Evolutionary conservation across 2,797 vertebrate genomes (phyloP).

Genomic region (Pseudomugil gertrudae): DNA sequence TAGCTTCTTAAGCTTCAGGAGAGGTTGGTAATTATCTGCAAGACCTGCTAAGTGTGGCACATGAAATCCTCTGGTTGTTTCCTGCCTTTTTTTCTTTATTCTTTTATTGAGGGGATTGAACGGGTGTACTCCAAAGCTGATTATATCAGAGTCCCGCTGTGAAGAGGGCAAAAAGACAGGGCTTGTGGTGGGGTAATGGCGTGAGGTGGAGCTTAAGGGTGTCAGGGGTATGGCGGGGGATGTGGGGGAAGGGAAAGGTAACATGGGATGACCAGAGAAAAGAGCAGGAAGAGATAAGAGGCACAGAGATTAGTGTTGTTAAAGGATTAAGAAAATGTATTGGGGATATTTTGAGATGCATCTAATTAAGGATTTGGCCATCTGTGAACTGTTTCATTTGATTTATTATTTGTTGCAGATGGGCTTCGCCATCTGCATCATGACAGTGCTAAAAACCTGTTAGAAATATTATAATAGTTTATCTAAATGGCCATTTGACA

Average conservation of each 20-base stretch:
- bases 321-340: constrained; percentile 78
- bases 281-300: constrained; percentile 35
- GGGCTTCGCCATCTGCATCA: not conserved
- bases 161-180: constrained; percentile 57
- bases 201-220: constrained; percentile 53
- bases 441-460: not conserved
- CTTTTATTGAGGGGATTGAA: constrained; percentile 70
- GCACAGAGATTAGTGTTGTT: constrained; percentile 69
- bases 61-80: constrained; percentile 63
- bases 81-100: constrained; percentile 61
- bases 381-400: constrained; percentile 56
- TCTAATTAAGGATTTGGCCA: constrained; percentile 71
- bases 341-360: constrained; percentile 68
- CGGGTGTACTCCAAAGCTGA: constrained; percentile 74
- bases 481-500: not conserved
- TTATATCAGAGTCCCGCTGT: constrained; percentile 72
- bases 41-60: constrained; percentile 65
- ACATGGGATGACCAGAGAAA: constrained; percentile 50
- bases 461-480: not conserved
- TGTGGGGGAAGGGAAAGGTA: constrained; percentile 37
- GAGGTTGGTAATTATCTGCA: constrained; percentile 60
- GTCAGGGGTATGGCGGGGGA: constrained; percentile 43
- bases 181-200: constrained; percentile 53
- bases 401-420: not conserved
- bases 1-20: constrained; percentile 30